Conservation (phyloP, 2,113 vertebrate genomes). For the Cercocebus atys region DNA sequence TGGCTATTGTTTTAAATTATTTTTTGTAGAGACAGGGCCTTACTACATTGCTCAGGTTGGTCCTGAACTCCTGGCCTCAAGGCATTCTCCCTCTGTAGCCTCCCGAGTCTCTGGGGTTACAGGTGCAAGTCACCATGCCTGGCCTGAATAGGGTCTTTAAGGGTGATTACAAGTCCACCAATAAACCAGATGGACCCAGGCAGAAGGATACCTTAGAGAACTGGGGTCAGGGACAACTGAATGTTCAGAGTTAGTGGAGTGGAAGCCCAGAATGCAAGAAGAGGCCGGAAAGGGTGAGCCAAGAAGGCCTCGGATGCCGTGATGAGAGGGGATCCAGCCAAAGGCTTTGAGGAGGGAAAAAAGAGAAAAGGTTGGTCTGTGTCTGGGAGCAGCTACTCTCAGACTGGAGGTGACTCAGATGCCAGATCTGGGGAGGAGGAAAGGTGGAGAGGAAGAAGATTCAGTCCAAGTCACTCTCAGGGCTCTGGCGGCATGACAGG, state of each 20-base stretch:
- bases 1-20: neutral
- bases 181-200: neutral
- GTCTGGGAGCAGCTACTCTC: too few relatives aligned
- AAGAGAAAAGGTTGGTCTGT: rapidly evolving
- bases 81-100: neutral
- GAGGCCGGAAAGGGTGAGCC: rapidly evolving
- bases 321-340: neutral
- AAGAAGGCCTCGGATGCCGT: rapidly evolving
- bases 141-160: neutral
- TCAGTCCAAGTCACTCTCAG: neutral
- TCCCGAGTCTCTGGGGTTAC: neutral
- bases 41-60: neutral
- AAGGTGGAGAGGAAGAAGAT: neutral
- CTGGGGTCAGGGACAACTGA: too few relatives aligned
- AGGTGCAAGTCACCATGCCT: neutral
- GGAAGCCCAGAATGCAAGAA: rapidly evolving
- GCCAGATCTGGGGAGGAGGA: neutral
- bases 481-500: neutral
- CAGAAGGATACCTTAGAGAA: rapidly evolving
- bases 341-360: neutral
- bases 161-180: neutral
- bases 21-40: neutral
- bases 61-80: neutral
- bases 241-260: rapidly evolving
- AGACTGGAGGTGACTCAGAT: rapidly evolving